Evolutionary conservation across 2,888 invertebrate genomes (phyloP).

Genomic region (Achlya flavicornis): DNA sequence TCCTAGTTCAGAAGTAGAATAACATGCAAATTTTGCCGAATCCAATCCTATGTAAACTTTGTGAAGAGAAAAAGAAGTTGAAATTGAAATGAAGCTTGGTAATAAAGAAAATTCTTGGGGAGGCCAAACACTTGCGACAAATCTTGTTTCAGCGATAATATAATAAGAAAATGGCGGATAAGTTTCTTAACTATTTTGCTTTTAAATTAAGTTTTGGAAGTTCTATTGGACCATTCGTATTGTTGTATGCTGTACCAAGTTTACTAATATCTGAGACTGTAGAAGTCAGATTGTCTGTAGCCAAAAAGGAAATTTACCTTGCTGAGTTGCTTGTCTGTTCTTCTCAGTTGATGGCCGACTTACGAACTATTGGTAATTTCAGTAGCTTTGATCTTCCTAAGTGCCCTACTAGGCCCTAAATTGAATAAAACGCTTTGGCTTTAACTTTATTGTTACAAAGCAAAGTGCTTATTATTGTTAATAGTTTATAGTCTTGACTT

Average conservation of each 20-base stretch:
- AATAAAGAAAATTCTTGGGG: conserved; percentile 11
- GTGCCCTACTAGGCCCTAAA: no score
- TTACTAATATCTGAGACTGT: no score
- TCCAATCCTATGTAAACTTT: conserved; percentile 14
- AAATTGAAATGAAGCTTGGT: conserved; percentile 12
- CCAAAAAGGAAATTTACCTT: no score
- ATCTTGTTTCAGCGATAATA: conserved; percentile 42
- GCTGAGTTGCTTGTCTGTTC: no score
- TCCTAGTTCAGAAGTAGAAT: conserved; percentile 8
- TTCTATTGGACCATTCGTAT: not conserved
- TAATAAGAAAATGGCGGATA: conserved; percentile 40
- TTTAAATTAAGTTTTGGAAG: not conserved
- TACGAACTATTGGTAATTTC: no score
- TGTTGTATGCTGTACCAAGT: no score
- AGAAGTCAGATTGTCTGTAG: no score
- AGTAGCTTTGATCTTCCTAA: no score
- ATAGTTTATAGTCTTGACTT: no score
- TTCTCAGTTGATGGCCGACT: no score
- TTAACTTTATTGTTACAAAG: no score
- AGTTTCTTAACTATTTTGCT: conserved; percentile 52
- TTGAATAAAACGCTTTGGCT: no score
- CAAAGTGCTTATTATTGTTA: not conserved
- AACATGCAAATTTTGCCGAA: conserved; percentile 12
- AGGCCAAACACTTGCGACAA: conserved; percentile 13
- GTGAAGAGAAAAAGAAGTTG: conserved; percentile 6